phyloP scores from a whole-genome alignment of 2,113 vertebrate species.

The Riparia riparia region DNA sequence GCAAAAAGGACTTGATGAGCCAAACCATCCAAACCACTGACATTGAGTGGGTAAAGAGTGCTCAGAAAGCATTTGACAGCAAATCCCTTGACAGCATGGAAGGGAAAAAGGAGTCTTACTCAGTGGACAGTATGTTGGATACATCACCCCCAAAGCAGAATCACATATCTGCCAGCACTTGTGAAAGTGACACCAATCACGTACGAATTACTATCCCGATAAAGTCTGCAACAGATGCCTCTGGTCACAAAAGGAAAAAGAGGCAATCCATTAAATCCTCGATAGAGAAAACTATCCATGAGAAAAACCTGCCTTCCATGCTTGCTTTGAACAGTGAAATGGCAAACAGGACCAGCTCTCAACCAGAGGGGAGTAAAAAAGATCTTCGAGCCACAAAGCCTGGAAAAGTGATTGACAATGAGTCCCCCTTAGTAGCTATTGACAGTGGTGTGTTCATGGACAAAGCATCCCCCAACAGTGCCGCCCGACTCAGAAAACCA shows the following conservation, averaged over 20 bases:
- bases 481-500: slow-evolving; percentile 83
- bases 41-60: slow-evolving; percentile 85
- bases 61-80: slow-evolving; percentile 85
- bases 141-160: slow-evolving; percentile 71
- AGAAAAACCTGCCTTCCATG: slow-evolving; percentile 79
- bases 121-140: slow-evolving; percentile 63
- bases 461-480: slow-evolving; percentile 72
- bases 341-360: slow-evolving; percentile 74
- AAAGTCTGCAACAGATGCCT: slow-evolving; percentile 81
- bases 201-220: slow-evolving; percentile 82
- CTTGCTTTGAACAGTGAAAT: slow-evolving; percentile 79
- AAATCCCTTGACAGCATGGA: slow-evolving; percentile 80
- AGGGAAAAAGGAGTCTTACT: slow-evolving; percentile 85
- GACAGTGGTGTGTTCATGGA: slow-evolving; percentile 61
- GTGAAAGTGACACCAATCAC: slow-evolving; percentile 79
- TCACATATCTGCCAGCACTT: slow-evolving; percentile 69
- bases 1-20: slow-evolving; percentile 87
- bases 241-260: slow-evolving; percentile 87
- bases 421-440: slow-evolving; percentile 58
- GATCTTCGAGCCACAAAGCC: slow-evolving; percentile 78
- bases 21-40: slow-evolving; percentile 81
- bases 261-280: slow-evolving; percentile 85
- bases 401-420: slow-evolving; percentile 76
- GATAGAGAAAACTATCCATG: slow-evolving; percentile 80
- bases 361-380: slow-evolving; percentile 83